These are phyloP conservation scores for Nephrotoma appendiculata DNA, from an alignment of 2,888 invertebrate genomes.

Conservation along the genomic window DNA sequence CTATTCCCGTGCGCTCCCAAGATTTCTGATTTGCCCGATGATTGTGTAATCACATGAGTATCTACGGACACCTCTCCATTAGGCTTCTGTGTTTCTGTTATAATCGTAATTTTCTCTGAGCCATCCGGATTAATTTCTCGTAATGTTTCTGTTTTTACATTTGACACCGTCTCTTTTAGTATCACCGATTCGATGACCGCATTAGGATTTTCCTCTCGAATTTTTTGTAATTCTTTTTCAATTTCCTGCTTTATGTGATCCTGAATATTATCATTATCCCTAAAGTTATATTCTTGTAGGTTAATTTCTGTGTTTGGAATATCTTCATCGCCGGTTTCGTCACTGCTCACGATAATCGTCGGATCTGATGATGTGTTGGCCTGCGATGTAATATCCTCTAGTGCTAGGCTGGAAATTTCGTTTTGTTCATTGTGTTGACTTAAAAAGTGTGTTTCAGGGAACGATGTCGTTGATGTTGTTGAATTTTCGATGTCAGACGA, in stretches of 20 bases:
- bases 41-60: background rate
- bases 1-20: constrained; percentile 6
- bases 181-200: background rate
- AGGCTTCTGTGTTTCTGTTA: constrained; percentile 7
- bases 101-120: constrained; percentile 7
- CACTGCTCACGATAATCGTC: constrained; percentile 4
- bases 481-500: constrained; percentile 8
- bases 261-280: background rate
- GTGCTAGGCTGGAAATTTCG: constrained; percentile 8
- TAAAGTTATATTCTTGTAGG: background rate
- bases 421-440: constrained; percentile 14
- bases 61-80: background rate
- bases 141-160: constrained; percentile 3
- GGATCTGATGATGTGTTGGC: constrained; percentile 6
- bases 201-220: background rate
- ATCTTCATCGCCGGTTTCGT: constrained; percentile 7
- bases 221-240: background rate
- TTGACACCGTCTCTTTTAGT: background rate
- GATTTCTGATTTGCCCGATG: background rate
- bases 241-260: background rate
- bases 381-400: constrained; percentile 5
- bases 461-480: constrained; percentile 4
- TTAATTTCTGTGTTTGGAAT: background rate
- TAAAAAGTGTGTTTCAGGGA: constrained; percentile 12
- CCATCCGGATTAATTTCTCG: background rate